Conservation (phyloP, 2,113 vertebrate genomes). For the Cricetomys ansorgei region DNA sequence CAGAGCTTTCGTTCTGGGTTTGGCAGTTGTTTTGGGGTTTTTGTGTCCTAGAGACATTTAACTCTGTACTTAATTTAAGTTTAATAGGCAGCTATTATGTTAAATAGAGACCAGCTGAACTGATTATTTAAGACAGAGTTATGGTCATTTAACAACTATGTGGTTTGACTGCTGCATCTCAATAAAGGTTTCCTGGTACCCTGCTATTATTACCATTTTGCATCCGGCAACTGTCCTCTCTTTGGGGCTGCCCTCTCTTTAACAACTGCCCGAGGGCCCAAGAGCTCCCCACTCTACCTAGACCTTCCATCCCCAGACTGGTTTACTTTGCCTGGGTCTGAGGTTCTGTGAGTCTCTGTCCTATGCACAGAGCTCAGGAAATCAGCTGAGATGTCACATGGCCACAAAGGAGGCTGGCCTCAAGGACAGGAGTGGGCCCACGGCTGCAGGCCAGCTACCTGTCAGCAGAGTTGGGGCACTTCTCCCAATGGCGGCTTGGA, state of each 20-base stretch:
- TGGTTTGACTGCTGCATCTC: slow-evolving; percentile 86
- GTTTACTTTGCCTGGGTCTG: neutral
- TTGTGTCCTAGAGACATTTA: slow-evolving; percentile 85
- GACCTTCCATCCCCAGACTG: neutral
- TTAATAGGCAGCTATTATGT: slow-evolving; percentile 87
- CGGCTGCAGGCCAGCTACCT: neutral
- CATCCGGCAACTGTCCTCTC: slow-evolving; percentile 62
- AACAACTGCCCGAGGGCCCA: neutral
- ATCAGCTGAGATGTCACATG: neutral
- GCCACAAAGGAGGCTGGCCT: neutral
- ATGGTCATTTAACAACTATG: slow-evolving; percentile 84
- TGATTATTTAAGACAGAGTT: slow-evolving; percentile 87
- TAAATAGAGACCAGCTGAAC: slow-evolving; percentile 89
- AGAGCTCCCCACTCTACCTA: neutral
- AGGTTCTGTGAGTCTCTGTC: neutral
- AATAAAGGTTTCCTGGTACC: slow-evolving; percentile 83
- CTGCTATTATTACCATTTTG: slow-evolving; percentile 70
- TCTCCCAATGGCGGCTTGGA: neutral
- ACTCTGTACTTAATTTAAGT: slow-evolving; percentile 87
- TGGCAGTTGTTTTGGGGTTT: slow-evolving; percentile 82
- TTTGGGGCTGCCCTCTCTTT: neutral
- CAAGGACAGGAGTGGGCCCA: neutral
- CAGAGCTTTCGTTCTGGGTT: slow-evolving; percentile 79
- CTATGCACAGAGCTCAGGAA: neutral
- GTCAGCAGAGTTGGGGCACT: neutral